Evolutionary conservation across 2,888 invertebrate species (phyloP), one percentile per base, ranked within the genome.

Genomic region (Ephialtes manifestator): DNA sequence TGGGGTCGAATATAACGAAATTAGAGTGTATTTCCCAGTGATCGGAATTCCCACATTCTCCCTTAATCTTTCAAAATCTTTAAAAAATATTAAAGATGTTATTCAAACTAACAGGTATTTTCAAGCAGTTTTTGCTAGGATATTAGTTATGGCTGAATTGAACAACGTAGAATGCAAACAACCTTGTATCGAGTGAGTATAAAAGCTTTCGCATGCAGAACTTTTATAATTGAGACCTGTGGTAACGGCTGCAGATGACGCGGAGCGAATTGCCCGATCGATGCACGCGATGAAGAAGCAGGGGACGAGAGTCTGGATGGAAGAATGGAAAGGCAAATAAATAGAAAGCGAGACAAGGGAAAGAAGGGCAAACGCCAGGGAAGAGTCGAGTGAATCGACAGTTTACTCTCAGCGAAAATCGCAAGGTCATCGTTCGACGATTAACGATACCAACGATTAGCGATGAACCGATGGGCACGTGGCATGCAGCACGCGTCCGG

Each of bases 351-450:
- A n/a, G 18, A 39, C 46, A 28, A 20, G 46, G 46, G 18, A 55
- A 46, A 43, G 46, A 15, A 31, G 51, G 48, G 20, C 7, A 39
- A 24, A 39, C 10, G 3, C 58, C 46, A 28, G 35, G 51, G 51
- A 20, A 55, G 72, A 43, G 58, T 53, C 28, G 10, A 24, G 55
- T 71, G 71, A 72, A 71, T 71, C 67, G 71, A 67, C 72, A 46
- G 11, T 78, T 71, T 90, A 88, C 86, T 87, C 86, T 88, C 85
- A 83, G 88, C 86, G 87, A 90, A 90, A 91, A 89, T 51, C 53
- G 91, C 90, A 89, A 89, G 90, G 90, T 91, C 91, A 90, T 91
- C 90, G 89, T 89, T 86, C 90, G 87, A 89, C 86, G 89, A 91
- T 91, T 90, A 91, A 88, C 86, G 89, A 88, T 15, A 31, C 74